These are phyloP conservation scores for Oncorhynchus kisutch DNA, from an alignment of 2,113 vertebrate genomes.

Conservation along the genomic window DNA sequence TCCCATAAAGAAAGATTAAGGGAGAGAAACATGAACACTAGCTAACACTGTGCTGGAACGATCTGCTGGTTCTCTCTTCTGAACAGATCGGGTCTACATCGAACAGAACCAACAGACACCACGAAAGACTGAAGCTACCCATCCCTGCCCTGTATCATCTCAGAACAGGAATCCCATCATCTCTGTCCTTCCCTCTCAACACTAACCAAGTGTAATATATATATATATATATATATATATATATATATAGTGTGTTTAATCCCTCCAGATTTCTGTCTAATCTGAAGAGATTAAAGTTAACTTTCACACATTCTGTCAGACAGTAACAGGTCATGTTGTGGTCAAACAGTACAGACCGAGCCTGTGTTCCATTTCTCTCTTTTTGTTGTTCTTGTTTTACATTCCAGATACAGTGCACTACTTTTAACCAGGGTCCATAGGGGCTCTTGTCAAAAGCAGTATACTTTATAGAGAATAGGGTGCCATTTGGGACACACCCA, in stretches of 20 bases:
- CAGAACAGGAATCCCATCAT: not conserved
- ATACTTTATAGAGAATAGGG: too few relatives aligned
- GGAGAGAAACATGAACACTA: slow-evolving; percentile 52
- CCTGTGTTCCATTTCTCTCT: not conserved
- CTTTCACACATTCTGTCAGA: slow-evolving; percentile 18
- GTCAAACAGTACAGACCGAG: slow-evolving; percentile 9
- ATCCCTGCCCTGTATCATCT: not conserved
- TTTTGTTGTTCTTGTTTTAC: too few relatives aligned
- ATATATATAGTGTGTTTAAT: not conserved
- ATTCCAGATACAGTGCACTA: too few relatives aligned
- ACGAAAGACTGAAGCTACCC: too few relatives aligned
- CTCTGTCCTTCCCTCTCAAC: not conserved
- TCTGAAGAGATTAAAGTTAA: slow-evolving; percentile 12
- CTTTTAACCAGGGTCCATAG: too few relatives aligned
- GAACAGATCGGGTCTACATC: too few relatives aligned
- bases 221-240: too few relatives aligned
- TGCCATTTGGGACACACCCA: too few relatives aligned
- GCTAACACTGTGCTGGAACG: not conserved
- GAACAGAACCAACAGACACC: too few relatives aligned
- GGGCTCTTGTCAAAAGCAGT: too few relatives aligned
- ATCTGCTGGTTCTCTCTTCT: too few relatives aligned
- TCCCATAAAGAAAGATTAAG: slow-evolving; percentile 36
- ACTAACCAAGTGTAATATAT: not conserved
- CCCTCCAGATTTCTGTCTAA: not conserved
- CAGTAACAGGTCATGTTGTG: slow-evolving; percentile 25